Evolutionary conservation across 2,888 invertebrate genomes (phyloP), one percentile per base, ranked within the genome.

Genomic region (Pelosia muscerda): DNA sequence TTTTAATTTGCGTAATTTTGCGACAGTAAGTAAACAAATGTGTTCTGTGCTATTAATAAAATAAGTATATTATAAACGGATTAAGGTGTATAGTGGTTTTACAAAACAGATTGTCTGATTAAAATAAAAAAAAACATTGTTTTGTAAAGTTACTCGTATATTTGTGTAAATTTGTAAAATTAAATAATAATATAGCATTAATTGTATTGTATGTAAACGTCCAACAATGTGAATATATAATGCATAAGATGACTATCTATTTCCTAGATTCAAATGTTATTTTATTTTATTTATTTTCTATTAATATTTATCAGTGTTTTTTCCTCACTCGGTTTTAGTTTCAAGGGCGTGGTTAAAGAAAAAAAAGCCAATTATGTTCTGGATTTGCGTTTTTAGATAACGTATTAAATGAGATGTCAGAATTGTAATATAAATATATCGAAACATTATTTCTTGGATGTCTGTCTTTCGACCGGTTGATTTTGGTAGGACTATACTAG

Each of bases 131-230:
- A 11, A 58, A 58, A 6, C 19, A 34, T 15, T 2, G 31, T 58
- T 58, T 58, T 31, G 13, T 34, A 34, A 59, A 57, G 23, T 13
- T 23, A 25, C 8, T 19, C 23, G 23, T 59, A 25, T 38, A 34
- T 23, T 59, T 9, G 25, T 23, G 59, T 59, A 25, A 34, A 31
- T 31, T 58, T 28, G 15, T 38, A 34, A 38, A 34, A 13, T 34
- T 58, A 34, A 13, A 38, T 38, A 38, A 38, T 31, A 15, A 59
- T 1, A 38, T 23, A 2, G 23, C 15, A 34, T 15, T 38, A 23
- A 34, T n/a, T 38, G 19, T n/a, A 31, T 38, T 59, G 38, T 59
- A 38, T 59, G 34, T 38, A 38, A 59, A 38, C 38, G 38, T 59
- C 59, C 59, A 38, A 58, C 22, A 34, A 31, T 22, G 25, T 59